Evolutionary conservation across 1,140 invertebrate species (phyloP).

Genomic region (Procambarus virginalis): DNA sequence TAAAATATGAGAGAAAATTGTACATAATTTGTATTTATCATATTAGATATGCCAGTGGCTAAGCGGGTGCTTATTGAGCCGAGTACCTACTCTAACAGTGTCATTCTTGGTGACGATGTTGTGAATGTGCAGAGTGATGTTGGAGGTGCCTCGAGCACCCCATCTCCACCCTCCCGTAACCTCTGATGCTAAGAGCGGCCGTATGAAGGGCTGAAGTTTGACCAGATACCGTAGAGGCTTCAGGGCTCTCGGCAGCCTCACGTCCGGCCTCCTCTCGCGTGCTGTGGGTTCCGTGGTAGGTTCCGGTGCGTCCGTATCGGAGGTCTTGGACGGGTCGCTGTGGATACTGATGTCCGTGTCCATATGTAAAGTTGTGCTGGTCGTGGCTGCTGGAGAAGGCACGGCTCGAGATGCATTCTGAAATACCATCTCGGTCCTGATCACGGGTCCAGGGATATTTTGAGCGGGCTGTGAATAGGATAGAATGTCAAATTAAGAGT

Average conservation of each 20-base stretch:
- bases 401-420: neutral
- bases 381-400: neutral
- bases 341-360: neutral
- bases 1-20: too few species aligned
- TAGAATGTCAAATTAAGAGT: too few species aligned
- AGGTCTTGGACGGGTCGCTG: neutral
- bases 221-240: conserved; percentile 25
- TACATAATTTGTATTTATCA: too few species aligned
- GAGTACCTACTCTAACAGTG: conserved; percentile 45
- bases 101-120: conserved; percentile 60
- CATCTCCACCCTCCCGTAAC: conserved; percentile 63
- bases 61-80: too few species aligned
- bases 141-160: conserved; percentile 51
- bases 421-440: too few species aligned
- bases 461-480: too few species aligned
- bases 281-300: neutral
- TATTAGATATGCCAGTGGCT: too few species aligned
- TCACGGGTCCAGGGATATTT: too few species aligned
- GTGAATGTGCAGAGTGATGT: conserved; percentile 59
- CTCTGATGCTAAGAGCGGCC: conserved; percentile 49
- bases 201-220: conserved; percentile 48
- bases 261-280: neutral
- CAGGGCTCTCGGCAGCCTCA: conserved; percentile 30
- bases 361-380: neutral
- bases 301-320: neutral